Percentiles rank a stretch among this genome's conserved stretches.
phyloP scores from a whole-genome alignment of 2,113 vertebrate genomes.

The Reinhardtius hippoglossoides region DNA sequence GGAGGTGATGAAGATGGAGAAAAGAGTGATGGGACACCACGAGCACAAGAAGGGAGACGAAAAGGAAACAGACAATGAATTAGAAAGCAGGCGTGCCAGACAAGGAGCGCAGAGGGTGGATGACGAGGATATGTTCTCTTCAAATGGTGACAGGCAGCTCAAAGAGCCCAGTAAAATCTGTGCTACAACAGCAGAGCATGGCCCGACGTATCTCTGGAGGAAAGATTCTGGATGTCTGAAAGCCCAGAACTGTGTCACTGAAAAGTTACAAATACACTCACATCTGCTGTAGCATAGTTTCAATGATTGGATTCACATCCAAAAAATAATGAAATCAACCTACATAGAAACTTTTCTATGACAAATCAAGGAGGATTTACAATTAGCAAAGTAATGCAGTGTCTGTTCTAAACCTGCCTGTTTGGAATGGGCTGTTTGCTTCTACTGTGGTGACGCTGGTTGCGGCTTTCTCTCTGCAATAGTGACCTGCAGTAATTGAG shows the following conservation, averaged over 20 bases:
- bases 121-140: conserved; percentile 40
- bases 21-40: conserved; percentile 12
- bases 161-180: conserved; percentile 58
- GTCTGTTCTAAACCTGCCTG: too few species aligned
- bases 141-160: conserved; percentile 54
- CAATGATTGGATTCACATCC: not conserved
- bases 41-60: conserved; percentile 20
- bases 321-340: not conserved
- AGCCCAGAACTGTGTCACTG: conserved; percentile 9
- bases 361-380: not conserved
- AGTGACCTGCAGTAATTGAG: too few species aligned
- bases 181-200: conserved; percentile 27
- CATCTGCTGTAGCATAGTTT: not conserved
- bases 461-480: too few species aligned
- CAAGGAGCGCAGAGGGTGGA: conserved; percentile 29
- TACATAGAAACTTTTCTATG: not conserved
- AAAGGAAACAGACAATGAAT: conserved; percentile 23
- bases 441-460: too few species aligned
- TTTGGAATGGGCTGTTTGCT: too few species aligned
- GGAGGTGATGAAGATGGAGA: conserved; percentile 32
- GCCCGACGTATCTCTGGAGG: conserved; percentile 19
- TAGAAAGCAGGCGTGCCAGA: conserved; percentile 29
- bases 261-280: not conserved
- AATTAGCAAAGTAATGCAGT: not conserved
- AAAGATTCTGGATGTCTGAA: conserved; percentile 16